Evolutionary conservation across 2,113 vertebrate species (phyloP).

Genomic region (Danionella cerebrum): DNA sequence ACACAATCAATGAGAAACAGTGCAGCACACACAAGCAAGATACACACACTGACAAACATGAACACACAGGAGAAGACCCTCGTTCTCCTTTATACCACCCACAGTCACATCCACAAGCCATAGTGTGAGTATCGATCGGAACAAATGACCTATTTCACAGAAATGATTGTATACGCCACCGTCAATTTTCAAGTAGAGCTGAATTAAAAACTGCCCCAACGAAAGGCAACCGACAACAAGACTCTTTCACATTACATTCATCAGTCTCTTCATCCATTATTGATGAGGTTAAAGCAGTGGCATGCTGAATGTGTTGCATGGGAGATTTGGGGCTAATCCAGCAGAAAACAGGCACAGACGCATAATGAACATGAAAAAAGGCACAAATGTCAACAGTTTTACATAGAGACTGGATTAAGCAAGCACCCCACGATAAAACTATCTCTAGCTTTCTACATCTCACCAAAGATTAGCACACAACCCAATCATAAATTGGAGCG

Average conservation of each 20-base stretch:
- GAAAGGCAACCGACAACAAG: conserved; percentile 46
- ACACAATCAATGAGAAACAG: conserved; percentile 66
- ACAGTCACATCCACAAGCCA: conserved; percentile 11
- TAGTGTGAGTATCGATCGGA: conserved; percentile 1
- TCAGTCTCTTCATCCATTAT: conserved; percentile 99
- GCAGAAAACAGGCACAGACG: conserved; percentile 99
- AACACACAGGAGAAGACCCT: not conserved
- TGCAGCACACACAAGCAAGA: conserved; percentile 39
- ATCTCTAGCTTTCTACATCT: conserved; percentile 42
- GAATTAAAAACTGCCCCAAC: conserved; percentile 55
- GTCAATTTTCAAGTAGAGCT: conserved; percentile 18
- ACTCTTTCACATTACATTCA: conserved; percentile 90
- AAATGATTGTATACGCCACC: conserved; percentile 33
- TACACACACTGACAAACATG: conserved; percentile 17
- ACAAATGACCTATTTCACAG: not conserved
- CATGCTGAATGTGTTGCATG: conserved; percentile 98
- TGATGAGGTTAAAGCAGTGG: conserved; percentile 99
- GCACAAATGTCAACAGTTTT: conserved; percentile 99
- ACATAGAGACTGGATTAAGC: conserved; percentile 99
- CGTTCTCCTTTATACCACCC: not conserved
- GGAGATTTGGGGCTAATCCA: conserved; percentile 99
- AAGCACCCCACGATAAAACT: conserved; percentile 50
- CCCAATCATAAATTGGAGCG: conserved; percentile 1
- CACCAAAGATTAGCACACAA: conserved; percentile 73
- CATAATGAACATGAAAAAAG: conserved; percentile 94